Evolutionary conservation across 2,797 vertebrate species (phyloP), one percentile per base, ranked within the genome.

Genomic region (Menidia menidia): DNA sequence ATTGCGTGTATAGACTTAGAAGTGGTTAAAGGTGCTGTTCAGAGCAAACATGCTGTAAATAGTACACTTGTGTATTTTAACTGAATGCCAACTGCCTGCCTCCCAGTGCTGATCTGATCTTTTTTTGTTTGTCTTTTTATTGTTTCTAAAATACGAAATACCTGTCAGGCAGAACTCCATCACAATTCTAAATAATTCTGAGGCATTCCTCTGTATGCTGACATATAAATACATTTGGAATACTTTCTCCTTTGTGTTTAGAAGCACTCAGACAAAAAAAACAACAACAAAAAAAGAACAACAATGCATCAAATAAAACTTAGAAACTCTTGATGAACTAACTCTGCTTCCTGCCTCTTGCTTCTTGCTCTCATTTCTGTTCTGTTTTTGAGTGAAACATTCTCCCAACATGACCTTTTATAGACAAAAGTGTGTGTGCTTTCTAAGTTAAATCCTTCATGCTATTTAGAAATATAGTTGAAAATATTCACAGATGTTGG

Each of bases 31-130:
- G 86, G 70, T 81, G 86, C 86, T 84, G 84, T 85, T 87, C 71
- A 74, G 79, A 91, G 84, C 78, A 89, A 72, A 70, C 88, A 80
- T 87, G 90, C 92, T 96, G 95, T 96, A 96, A 91, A 97, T 96
- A 92, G 76, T 85, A 93, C 2, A 87, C 91, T 80, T 56, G 84
- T 82, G 85, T 93, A 88, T 92, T 84, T 91, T 83, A 91, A 91
- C 86, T 89, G 47, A 42, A 88, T 43, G 78, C 77, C 75, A 72
- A 73, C 86, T 87, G 85, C 92, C 91, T 94, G 91, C 91, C 91
- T 93, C 84, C 89, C 88, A 73, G 78, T 82, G 64, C 92, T 67
- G 86, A 84, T 88, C 77, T 74, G 52, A 86, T 85, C 80, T 87
- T 77, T 87, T 85, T 86, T 68, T 53, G 82, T 89, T 84, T 81